phyloP scores from a whole-genome alignment of 1,140 invertebrate species.

The Coelopa frigida region DNA sequence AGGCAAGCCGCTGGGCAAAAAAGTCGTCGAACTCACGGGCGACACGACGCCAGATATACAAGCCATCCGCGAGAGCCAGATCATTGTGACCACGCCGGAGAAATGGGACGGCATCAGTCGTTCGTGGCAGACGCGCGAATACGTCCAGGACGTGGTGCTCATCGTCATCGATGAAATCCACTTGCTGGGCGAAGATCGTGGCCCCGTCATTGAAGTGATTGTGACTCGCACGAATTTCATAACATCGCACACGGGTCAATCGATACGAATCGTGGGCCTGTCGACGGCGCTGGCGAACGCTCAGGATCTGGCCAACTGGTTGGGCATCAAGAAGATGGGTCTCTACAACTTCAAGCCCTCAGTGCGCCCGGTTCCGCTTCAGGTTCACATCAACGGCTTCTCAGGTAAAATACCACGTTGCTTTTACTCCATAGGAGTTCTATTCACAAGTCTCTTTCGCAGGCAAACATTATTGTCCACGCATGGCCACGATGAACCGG shows the following conservation, averaged over 20 bases:
- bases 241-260: constrained; percentile 69
- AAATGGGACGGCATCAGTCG: constrained; percentile 99
- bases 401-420: too few species aligned
- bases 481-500: constrained; percentile 99
- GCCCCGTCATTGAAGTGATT: constrained; percentile 78
- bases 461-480: constrained; percentile 93
- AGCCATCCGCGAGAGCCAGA: constrained; percentile 73
- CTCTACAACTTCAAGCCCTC: constrained; percentile 97
- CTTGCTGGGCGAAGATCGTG: constrained; percentile 83
- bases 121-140: constrained; percentile 93
- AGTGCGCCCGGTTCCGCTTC: constrained; percentile 93
- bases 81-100: constrained; percentile 98
- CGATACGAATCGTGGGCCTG: constrained; percentile 84
- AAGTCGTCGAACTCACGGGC: constrained; percentile 93
- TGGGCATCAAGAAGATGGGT: constrained; percentile 83
- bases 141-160: constrained; percentile 86
- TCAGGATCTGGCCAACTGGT: constrained; percentile 92
- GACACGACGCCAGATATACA: constrained; percentile 91
- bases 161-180: constrained; percentile 99
- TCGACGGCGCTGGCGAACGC: constrained; percentile 98
- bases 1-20: constrained; percentile 62
- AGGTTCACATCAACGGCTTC: constrained; percentile 86
- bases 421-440: too few species aligned
- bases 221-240: constrained; percentile 89
- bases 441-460: constrained; percentile 52